Percentiles rank a stretch among this genome's conserved stretches.
Evolutionary conservation across 2,113 vertebrate genomes (phyloP).

Genomic region (Corapipo altera): DNA sequence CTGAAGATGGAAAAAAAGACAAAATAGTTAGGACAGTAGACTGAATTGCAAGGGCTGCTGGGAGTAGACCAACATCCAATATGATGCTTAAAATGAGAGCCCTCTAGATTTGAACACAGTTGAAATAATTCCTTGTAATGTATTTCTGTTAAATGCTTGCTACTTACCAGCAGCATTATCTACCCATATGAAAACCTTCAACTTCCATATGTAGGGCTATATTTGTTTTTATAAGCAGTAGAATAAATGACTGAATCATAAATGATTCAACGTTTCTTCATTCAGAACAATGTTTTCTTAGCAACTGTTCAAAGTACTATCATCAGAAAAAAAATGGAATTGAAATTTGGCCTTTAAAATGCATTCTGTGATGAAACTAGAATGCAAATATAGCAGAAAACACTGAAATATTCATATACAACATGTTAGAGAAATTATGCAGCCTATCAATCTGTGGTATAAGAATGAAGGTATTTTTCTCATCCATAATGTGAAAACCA

Average conservation of each 20-base stretch:
- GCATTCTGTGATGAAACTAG: neutral
- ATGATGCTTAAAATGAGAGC: neutral
- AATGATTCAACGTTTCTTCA: neutral
- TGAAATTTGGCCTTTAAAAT: slow-evolving; percentile 1
- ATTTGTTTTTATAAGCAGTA: slow-evolving; percentile 10
- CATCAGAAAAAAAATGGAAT: neutral
- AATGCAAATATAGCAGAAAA: neutral
- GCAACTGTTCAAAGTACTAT: neutral
- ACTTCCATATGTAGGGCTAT: neutral
- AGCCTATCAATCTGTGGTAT: neutral
- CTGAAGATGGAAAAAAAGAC: neutral
- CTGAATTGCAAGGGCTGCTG: neutral
- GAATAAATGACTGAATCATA: slow-evolving; percentile 26
- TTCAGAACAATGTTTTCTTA: slow-evolving; percentile 4
- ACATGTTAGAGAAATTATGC: neutral
- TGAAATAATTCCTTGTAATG: neutral
- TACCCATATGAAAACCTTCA: slow-evolving; percentile 2
- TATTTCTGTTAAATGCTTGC: neutral
- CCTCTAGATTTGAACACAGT: neutral
- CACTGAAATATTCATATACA: neutral
- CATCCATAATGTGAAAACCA: neutral
- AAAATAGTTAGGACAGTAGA: neutral
- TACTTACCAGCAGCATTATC: neutral
- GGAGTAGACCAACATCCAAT: neutral
- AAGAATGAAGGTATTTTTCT: neutral